Evolutionary conservation across 2,113 vertebrate genomes (phyloP).

Genomic region (Nothocercus nigrocapillus): DNA sequence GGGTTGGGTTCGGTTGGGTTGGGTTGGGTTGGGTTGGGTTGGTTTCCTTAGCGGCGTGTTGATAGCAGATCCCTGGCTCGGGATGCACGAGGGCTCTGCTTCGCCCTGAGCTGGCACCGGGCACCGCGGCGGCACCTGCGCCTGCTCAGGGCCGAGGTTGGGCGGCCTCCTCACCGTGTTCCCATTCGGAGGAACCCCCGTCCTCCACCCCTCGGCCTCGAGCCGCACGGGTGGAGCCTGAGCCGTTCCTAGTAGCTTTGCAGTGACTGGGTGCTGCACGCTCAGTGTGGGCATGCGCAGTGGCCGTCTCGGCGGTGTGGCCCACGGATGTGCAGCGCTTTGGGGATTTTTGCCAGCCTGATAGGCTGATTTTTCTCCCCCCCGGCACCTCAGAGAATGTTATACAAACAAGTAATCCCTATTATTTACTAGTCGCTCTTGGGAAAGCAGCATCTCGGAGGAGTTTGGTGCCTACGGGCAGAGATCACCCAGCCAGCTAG

Average conservation of each 20-base stretch:
- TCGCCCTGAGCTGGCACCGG: not conserved
- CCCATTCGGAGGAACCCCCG: not conserved
- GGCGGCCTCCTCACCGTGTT: not conserved
- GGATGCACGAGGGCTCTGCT: not conserved
- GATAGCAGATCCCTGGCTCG: not conserved
- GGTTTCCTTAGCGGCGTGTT: not conserved
- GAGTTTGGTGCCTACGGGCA: not conserved
- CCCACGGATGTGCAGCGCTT: fast-evolving
- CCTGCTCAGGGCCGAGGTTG: not conserved
- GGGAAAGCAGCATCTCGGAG: not conserved
- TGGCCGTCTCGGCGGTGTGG: not conserved
- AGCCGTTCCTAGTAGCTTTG: fast-evolving
- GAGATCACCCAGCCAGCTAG: not conserved
- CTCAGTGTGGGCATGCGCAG: not conserved
- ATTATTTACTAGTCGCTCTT: not conserved
- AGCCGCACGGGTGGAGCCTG: not conserved
- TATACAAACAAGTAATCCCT: not conserved
- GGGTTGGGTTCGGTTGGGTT: too few species aligned
- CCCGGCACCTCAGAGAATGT: not conserved
- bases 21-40: too few species aligned
- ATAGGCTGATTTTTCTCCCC: not conserved
- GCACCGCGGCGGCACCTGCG: not conserved
- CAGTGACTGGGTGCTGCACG: fast-evolving
- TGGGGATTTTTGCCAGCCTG: fast-evolving
- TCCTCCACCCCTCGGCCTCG: not conserved